These are phyloP conservation scores for Ailurus styani DNA, from an alignment of 2,113 vertebrate genomes.

Conservation along the genomic window DNA sequence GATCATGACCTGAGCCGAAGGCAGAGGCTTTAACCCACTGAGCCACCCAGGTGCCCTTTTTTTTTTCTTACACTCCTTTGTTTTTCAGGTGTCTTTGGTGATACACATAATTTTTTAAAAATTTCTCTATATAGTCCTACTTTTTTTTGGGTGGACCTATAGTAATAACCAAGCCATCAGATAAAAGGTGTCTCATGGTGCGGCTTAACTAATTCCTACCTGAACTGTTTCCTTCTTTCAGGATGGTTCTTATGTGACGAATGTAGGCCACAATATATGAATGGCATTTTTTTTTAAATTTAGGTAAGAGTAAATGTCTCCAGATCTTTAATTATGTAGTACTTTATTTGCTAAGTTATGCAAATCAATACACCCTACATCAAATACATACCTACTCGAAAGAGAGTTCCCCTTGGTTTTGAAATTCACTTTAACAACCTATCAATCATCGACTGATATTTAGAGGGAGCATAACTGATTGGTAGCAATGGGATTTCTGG, in stretches of 20 bases:
- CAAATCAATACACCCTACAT: conserved; percentile 59
- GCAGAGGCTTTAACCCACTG: no score
- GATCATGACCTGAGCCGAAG: no score
- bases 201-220: not conserved
- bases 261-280: not conserved
- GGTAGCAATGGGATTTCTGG: conserved; percentile 81
- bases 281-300: not conserved
- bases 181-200: not conserved
- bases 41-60: no score
- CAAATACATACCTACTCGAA: conserved; percentile 51
- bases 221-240: not conserved
- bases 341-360: conserved; percentile 55
- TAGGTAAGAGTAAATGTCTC: conserved; percentile 33
- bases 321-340: conserved; percentile 37
- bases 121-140: not conserved
- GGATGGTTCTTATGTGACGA: not conserved
- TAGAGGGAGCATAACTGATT: conserved; percentile 79
- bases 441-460: conserved; percentile 79
- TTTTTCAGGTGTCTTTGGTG: not conserved
- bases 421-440: conserved; percentile 76
- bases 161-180: not conserved
- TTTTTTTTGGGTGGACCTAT: not conserved
- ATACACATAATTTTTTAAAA: not conserved
- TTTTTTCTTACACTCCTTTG: not conserved
- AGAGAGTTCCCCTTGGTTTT: conserved; percentile 63